Evolutionary conservation across 2,888 invertebrate genomes (phyloP), one percentile per base, ranked within the genome.

Genomic region (Melieria crassipennis): DNA sequence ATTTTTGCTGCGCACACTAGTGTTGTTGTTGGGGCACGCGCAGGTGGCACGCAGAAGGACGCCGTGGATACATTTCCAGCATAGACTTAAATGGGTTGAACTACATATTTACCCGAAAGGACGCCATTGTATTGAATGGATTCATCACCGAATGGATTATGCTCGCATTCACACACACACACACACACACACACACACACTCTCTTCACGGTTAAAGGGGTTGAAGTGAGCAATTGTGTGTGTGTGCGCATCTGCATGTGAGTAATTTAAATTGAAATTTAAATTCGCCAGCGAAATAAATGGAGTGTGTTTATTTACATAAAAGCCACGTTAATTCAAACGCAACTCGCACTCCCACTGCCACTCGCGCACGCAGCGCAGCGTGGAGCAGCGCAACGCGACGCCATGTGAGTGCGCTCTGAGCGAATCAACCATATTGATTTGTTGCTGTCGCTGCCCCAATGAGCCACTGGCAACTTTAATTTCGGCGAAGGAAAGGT

Each of bases 231-330:
- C 16, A 13, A 16, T 13, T 57, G 57, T 16, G 43, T 65, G 52
- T 52, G 11, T 60, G 64, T 60, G 58, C 63, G 71, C 16, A 67
- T 65, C 56, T 69, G 61, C 64, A 66, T 50, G 61, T 76, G 74
- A 74, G 74, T 75, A 75, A 75, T 75, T 76, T 75, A 75, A 73
- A 73, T 65, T 73, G 75, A 76, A 75, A 75, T 76, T 75, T 75
- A 72, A 75, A 76, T 73, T 66, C 70, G 70, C 70, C 66, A 64
- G 64, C 71, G 69, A 66, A 72, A 72, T 72, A 74, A 74, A 74
- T 74, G 66, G 72, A 72, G 74, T 72, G 74, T 72, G 65, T 71
- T 68, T 75, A 73, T 75, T 73, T 71, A 74, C 74, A 74, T 73
- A 75, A 74, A 73, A 72, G 64, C 70, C 70, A 71, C 71, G 71